A percentile compares a stretch with the other conserved stretches of the same genome.
These are phyloP conservation scores for Spilosoma lubricipeda DNA, from an alignment of 2,888 invertebrate genomes.

Conservation along the genomic window DNA sequence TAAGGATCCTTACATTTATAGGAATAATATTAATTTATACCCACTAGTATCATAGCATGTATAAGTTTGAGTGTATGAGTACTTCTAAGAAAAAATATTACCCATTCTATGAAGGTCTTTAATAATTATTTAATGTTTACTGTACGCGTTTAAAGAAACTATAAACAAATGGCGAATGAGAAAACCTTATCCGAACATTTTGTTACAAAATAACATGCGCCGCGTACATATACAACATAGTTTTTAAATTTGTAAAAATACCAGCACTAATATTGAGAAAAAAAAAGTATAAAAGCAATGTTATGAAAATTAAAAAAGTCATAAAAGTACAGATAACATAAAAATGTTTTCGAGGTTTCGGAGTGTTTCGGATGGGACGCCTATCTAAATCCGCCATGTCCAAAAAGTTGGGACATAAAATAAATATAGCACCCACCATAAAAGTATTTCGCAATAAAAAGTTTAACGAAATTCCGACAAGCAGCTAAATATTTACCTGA, in stretches of 20 bases:
- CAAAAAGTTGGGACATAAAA: slow-evolving; percentile 57
- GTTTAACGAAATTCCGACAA: slow-evolving; percentile 41
- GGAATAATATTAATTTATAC: neutral
- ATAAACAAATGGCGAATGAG: neutral
- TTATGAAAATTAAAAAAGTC: slow-evolving; percentile 15
- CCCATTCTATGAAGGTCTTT: neutral
- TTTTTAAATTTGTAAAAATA: neutral
- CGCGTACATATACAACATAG: neutral
- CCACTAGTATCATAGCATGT: neutral
- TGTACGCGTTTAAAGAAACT: neutral
- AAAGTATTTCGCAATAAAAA: slow-evolving; percentile 58
- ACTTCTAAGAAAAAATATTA: neutral
- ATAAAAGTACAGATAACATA: slow-evolving; percentile 31
- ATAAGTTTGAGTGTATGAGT: neutral
- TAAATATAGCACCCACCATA: slow-evolving; percentile 50
- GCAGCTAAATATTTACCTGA: slow-evolving; percentile 23
- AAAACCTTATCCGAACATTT: neutral
- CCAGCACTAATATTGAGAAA: neutral
- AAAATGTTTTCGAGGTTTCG: slow-evolving; percentile 37
- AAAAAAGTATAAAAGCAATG: slow-evolving; percentile 1
- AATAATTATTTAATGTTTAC: neutral
- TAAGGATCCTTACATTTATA: neutral
- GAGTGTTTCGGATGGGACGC: slow-evolving; percentile 31
- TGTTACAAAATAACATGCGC: neutral
- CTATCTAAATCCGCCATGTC: slow-evolving; percentile 42